Evolutionary conservation across 2,113 vertebrate species (phyloP), one percentile per base, ranked within the genome.

Genomic region (Choloepus hoffmanni): DNA sequence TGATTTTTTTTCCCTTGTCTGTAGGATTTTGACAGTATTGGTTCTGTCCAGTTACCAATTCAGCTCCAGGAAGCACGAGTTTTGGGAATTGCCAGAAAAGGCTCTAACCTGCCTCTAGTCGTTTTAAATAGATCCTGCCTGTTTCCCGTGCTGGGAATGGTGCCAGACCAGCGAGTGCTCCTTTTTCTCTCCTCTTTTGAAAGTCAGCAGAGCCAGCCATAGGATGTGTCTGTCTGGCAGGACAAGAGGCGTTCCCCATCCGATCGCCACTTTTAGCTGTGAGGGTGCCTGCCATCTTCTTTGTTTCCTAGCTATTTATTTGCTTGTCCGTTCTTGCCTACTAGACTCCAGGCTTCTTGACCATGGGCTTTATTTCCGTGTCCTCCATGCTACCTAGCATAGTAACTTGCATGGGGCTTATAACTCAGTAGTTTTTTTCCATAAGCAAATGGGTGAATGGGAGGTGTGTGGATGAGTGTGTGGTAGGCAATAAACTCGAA

Each of bases 1-100:
- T 94, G 89, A 95, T 97, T 97, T 95, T 30, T 92, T 43, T 62
- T 85, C 89, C 84, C 82, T 70, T 65, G 76, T 89, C 26, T 0
- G 19, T 87, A 62, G 85, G 92, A 84, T 95, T 85, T 88, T 74
- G 91, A 79, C 85, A 70, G 83, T 24, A 43, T 84, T 28, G 1
- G 68, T 0, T 13, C 89, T 89, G 62, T 85, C 60, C 40, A 8
- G 30, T 83, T 63, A 48, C 40, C 83, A 70, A 43, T 53, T 72
- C 74, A 28, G n/a, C 77, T 95, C 36, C n/a, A 92, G 92, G 91
- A 94, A 96, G 92, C 72, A 45, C 0, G 4, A 65, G 85, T 96
- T 97, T 95, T 50, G 92, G 79, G 85, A 90, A 33, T 76, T 96
- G 93, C 43, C 90, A 85, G 94, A 53, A 90, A 91, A 91, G 95